Percentiles rank a stretch among this genome's conserved stretches.
Evolutionary conservation across 2,797 vertebrate species (phyloP).

Genomic region (Muraenolepis orangiensis): DNA sequence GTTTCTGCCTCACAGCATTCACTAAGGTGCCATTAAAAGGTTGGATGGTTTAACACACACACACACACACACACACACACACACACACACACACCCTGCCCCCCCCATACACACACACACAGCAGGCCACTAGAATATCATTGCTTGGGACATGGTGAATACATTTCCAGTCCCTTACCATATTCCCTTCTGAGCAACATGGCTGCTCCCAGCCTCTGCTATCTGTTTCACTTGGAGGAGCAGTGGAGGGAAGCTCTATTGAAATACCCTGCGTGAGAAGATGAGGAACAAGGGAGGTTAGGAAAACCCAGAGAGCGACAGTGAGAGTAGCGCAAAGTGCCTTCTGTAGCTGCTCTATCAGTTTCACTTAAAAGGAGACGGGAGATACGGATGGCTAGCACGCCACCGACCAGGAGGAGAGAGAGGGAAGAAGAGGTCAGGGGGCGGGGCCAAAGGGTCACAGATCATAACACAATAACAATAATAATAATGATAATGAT

Average conservation of each 20-base stretch:
- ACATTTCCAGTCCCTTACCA: not conserved
- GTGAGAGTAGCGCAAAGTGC: not conserved
- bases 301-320: no score
- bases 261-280: not conserved
- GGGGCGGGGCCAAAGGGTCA: no score
- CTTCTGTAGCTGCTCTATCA: not conserved
- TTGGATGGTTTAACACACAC: no score
- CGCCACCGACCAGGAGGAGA: not conserved
- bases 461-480: no score
- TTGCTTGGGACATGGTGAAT: not conserved
- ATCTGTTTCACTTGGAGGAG: not conserved
- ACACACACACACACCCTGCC: no score
- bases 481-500: no score
- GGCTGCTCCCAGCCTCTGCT: no score
- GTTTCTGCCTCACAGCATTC: no score
- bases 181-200: not conserved
- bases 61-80: no score
- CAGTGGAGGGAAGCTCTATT: not conserved
- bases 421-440: no score
- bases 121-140: not conserved
- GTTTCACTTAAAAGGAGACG: not conserved
- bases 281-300: not conserved
- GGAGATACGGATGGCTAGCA: not conserved
- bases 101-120: no score
- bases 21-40: no score